These are phyloP conservation scores for Podiceps cristatus DNA, from an alignment of 2,113 vertebrate genomes.

Conservation along the genomic window DNA sequence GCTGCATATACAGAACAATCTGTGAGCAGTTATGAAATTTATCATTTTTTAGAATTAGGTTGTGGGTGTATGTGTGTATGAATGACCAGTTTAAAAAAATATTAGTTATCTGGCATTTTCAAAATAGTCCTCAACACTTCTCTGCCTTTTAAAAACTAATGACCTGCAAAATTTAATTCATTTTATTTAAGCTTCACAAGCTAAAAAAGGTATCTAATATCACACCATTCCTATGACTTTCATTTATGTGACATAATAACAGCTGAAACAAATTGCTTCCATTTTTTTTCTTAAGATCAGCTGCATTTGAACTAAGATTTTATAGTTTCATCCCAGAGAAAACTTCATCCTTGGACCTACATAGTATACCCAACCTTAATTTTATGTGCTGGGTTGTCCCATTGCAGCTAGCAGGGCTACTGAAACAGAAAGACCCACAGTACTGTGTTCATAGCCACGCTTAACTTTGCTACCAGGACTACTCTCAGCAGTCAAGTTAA, in stretches of 20 bases:
- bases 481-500: background rate
- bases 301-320: background rate
- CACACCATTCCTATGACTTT: background rate
- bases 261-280: background rate
- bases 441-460: background rate
- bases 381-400: background rate
- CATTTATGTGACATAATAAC: background rate
- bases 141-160: constrained; percentile 16
- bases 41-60: constrained; percentile 44
- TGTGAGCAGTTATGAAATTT: constrained; percentile 18
- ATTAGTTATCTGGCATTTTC: background rate
- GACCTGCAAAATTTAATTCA: background rate
- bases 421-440: background rate
- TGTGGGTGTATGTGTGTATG: background rate
- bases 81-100: constrained; percentile 2
- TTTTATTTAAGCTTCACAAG: background rate
- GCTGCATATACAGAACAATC: constrained; percentile 3
- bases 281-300: background rate
- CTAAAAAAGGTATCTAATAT: background rate
- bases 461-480: background rate
- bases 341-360: background rate
- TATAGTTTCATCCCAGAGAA: background rate
- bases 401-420: background rate
- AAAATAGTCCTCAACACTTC: background rate
- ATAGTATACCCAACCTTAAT: background rate